These are phyloP conservation scores for Euplagia quadripunctaria DNA, from an alignment of 2,888 invertebrate genomes.

Conservation along the genomic window DNA sequence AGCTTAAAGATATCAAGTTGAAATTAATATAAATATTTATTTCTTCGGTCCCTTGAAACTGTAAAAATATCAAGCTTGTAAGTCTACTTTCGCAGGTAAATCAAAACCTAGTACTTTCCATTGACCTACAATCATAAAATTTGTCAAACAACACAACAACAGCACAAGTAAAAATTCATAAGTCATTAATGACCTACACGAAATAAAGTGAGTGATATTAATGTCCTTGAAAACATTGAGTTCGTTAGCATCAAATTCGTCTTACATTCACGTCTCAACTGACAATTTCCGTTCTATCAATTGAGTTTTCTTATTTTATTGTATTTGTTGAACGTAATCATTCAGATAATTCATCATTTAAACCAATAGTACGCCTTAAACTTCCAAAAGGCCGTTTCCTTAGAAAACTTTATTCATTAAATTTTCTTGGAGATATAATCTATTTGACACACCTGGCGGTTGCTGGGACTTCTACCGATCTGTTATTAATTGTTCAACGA, in stretches of 20 bases:
- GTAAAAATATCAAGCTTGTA: too few species aligned
- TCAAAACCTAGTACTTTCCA: too few species aligned
- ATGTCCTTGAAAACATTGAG: not conserved
- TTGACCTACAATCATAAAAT: too few species aligned
- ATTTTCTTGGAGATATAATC: constrained; percentile 64
- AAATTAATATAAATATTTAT: too few species aligned
- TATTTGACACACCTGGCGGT: constrained; percentile 67
- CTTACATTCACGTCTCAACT: not conserved
- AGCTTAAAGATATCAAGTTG: too few species aligned
- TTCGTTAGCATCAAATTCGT: not conserved
- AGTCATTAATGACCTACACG: too few species aligned
- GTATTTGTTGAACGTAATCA: constrained; percentile 4
- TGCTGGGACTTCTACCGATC: constrained; percentile 54
- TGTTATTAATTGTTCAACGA: constrained; percentile 67
- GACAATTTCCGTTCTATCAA: not conserved
- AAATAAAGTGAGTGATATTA: not conserved
- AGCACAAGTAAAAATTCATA: too few species aligned
- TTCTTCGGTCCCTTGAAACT: too few species aligned
- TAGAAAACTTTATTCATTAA: constrained; percentile 68
- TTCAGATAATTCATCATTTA: constrained; percentile 4
- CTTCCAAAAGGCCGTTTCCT: constrained; percentile 45
- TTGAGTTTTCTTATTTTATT: not conserved
- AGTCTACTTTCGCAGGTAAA: too few species aligned
- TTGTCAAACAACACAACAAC: too few species aligned
- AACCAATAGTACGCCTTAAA: constrained; percentile 25